A percentile compares a stretch with the other conserved stretches of the same genome.
phyloP scores from a whole-genome alignment of 2,888 invertebrate species.

The Steinernema scapterisci region DNA sequence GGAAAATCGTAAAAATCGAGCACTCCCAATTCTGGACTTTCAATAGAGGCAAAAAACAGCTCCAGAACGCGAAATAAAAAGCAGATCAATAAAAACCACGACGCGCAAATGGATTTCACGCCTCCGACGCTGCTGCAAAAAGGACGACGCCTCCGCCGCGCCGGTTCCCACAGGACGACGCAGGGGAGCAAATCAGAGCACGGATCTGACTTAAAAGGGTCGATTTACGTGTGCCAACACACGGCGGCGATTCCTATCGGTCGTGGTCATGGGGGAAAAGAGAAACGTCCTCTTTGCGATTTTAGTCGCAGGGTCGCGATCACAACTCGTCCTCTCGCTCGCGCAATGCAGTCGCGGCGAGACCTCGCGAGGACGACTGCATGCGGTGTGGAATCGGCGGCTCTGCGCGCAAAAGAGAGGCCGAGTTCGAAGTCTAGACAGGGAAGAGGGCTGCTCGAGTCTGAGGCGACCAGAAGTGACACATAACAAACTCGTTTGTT shows the following conservation, averaged over 20 bases:
- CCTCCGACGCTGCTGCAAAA: background rate
- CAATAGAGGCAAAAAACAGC: background rate
- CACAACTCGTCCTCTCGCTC: background rate
- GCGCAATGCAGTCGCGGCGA: constrained; percentile 3
- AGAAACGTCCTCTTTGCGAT: too few species aligned
- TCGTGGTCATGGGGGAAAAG: too few species aligned
- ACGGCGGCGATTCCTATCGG: background rate
- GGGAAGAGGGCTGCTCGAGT: too few species aligned
- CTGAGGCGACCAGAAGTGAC: too few species aligned
- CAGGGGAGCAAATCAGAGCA: background rate
- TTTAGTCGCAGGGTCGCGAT: too few species aligned
- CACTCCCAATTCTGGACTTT: too few species aligned
- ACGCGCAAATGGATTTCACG: background rate
- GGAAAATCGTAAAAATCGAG: too few species aligned
- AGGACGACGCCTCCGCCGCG: background rate
- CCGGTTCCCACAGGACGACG: background rate
- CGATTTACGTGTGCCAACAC: background rate
- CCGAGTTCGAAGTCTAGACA: too few species aligned
- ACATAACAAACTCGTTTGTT: constrained; percentile 12
- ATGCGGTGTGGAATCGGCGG: too few species aligned
- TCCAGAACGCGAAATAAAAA: background rate
- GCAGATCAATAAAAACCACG: background rate
- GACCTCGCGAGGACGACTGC: background rate
- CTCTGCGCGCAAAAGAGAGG: too few species aligned
- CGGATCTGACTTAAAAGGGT: background rate